Percentiles rank a stretch among this genome's conserved stretches.
phyloP scores from a whole-genome alignment of 2,113 vertebrate genomes.

The Trichomycterus rosablanca region DNA sequence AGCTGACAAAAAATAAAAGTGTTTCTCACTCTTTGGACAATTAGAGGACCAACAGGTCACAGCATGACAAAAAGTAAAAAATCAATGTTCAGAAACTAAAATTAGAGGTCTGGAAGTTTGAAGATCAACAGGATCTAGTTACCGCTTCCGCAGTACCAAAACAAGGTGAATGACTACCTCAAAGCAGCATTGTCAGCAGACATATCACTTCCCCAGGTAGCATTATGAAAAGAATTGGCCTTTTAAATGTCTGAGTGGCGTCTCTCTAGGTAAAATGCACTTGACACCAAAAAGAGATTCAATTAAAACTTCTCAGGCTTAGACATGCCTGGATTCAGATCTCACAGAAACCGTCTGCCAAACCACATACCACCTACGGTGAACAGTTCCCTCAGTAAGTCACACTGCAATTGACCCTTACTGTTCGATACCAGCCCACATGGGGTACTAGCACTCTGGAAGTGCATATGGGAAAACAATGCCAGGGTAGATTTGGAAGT shows the following conservation, averaged over 20 bases:
- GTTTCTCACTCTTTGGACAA: conserved; percentile 19
- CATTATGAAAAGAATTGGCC: conserved; percentile 22
- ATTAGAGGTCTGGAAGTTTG: conserved; percentile 25
- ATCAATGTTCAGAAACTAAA: conserved; percentile 42
- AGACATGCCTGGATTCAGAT: too few species aligned
- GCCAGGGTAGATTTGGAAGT: neutral
- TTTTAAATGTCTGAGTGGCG: conserved; percentile 15
- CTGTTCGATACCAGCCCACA: conserved; percentile 25
- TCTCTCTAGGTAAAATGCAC: conserved; percentile 9
- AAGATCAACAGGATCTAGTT: conserved; percentile 35
- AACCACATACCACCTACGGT: conserved; percentile 8
- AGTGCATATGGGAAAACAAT: conserved; percentile 15
- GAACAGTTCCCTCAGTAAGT: conserved; percentile 26
- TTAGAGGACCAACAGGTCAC: conserved; percentile 26
- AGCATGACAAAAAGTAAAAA: neutral
- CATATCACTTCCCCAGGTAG: conserved; percentile 14
- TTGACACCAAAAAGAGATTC: conserved; percentile 22
- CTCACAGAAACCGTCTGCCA: neutral
- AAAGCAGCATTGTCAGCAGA: conserved; percentile 19
- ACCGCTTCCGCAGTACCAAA: conserved; percentile 2
- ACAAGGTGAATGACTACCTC: conserved; percentile 26
- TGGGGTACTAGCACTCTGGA: conserved; percentile 16
- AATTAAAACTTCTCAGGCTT: conserved; percentile 31
- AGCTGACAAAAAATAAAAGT: neutral
- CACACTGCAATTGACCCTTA: conserved; percentile 21